phyloP scores from a whole-genome alignment of 2,797 vertebrate species.

The Mormyrus hasselquistii region DNA sequence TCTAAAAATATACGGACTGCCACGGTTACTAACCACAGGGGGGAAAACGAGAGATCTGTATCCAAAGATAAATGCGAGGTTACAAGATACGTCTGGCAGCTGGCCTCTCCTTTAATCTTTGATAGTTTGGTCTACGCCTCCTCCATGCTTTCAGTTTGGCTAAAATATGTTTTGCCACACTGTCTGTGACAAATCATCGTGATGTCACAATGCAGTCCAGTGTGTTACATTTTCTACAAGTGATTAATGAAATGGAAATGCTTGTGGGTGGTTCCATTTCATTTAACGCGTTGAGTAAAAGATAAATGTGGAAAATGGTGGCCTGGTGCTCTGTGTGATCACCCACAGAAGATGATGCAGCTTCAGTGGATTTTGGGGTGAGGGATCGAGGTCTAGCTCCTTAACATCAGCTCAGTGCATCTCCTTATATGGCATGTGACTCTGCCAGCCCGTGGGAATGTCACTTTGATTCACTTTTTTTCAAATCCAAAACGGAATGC shows the following conservation, averaged over 20 bases:
- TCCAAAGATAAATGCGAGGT: constrained; percentile 10
- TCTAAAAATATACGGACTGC: background rate
- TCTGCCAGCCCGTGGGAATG: too few species aligned
- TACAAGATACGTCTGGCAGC: constrained; percentile 2
- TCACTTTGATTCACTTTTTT: too few species aligned
- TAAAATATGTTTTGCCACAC: background rate
- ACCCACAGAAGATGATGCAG: background rate
- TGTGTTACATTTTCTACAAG: background rate
- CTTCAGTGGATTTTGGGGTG: background rate
- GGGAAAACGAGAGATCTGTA: background rate
- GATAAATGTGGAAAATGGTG: background rate
- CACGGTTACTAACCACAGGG: background rate
- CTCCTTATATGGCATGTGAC: background rate
- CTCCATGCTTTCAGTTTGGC: background rate
- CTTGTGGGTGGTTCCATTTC: background rate
- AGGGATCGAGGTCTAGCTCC: background rate
- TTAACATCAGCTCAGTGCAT: background rate
- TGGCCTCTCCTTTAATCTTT: constrained; percentile 10
- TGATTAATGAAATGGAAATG: constrained; percentile 13
- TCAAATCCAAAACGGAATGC: background rate
- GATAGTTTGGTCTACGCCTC: background rate
- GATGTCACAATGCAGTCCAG: background rate
- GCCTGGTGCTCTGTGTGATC: background rate
- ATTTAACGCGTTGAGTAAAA: background rate
- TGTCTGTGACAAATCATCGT: background rate